Conservation (phyloP, 2,797 vertebrate species). For the Spea hammondii region DNA sequence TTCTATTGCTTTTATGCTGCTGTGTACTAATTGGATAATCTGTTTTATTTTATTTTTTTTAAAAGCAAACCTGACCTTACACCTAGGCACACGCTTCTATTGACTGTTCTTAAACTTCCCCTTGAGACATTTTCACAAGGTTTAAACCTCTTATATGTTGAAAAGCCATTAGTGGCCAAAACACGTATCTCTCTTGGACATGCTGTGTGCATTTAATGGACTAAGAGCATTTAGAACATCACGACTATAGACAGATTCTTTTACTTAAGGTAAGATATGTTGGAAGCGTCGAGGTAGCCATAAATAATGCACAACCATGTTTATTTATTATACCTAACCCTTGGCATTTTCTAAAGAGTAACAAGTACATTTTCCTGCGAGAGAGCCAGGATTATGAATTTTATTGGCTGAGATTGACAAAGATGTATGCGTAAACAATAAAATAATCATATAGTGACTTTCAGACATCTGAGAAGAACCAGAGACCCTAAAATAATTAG, state of each 20-base stretch:
- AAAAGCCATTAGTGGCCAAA: slow-evolving; percentile 1
- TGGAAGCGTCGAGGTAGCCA: no score
- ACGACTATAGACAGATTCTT: background rate
- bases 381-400: no score
- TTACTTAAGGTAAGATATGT: no score
- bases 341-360: no score
- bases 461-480: no score
- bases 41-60: background rate
- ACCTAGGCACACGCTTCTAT: background rate
- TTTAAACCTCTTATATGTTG: background rate
- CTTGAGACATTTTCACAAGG: background rate
- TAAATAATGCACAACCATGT: no score
- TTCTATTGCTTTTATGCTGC: background rate
- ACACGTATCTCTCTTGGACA: background rate
- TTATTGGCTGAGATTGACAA: no score
- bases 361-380: no score
- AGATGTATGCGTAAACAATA: no score
- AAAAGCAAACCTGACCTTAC: background rate
- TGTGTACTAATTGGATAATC: background rate
- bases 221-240: background rate
- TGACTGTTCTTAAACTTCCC: background rate
- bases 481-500: no score
- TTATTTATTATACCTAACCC: no score
- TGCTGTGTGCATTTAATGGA: background rate
- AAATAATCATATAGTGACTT: no score